Base-by-base conservation (phyloP, 1,140 invertebrate species). In the Cepaea nemoralis region DNA sequence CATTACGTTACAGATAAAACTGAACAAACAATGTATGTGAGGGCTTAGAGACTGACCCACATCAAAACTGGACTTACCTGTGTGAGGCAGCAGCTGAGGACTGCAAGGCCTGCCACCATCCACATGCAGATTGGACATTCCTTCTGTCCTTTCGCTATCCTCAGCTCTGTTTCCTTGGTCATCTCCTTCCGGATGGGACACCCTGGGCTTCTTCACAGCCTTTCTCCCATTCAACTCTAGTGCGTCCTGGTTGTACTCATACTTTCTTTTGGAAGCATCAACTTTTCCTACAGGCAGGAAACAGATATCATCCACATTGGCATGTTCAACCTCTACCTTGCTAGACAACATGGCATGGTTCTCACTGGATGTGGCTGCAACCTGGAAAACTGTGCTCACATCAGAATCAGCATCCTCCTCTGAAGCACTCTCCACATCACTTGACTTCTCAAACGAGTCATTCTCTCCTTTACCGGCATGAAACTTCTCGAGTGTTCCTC, bases 201-300 rank as follows among this genome's bases (percentile, higher is more conserved):
- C 31, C 39, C 55, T 80, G 16, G 67, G 48, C 45, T 33, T 71
- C 37, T 80, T 80, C 24, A 35, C n/a, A n/a, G 78, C 71, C n/a
- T 50, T 80, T 39, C 73, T 80, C 10, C 66, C 77, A 16, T 3
- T 5, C 1, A 48, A 27, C 27, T 79, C 59, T 31, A 55, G 19
- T 8, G 67, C 63, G 35, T 69, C 77, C 14, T 69, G 77, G 10
- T 79, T 39, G 39, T 37, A 63, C 39, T 79, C 77, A 40, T 33
- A 45, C 69, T 80, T 80, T n/a, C 78, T 71, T 39, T 80, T 80
- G 19, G n/a, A 48, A 6, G 55, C 67, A 80, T 80, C 69, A 39
- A 73, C 48, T 45, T 80, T 67, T 19, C 42, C 67, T 39, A 71
- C 78, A 2, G 78, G 78, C 12, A 80, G 16, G 42, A 80, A 80